Evolutionary conservation across 2,797 vertebrate species (phyloP).

Genomic region (Hippoglossus hippoglossus): DNA sequence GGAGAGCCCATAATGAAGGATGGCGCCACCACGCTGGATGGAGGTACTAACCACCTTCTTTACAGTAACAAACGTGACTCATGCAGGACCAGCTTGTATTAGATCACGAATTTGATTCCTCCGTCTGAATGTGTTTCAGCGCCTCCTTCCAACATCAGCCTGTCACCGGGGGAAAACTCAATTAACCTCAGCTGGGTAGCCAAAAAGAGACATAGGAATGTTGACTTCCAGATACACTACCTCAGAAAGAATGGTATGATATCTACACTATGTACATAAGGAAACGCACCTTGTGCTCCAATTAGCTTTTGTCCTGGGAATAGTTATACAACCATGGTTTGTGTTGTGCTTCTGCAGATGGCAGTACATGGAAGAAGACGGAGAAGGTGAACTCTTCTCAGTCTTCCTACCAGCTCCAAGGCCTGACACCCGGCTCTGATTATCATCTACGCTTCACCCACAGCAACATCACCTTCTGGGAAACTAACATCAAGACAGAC

Average conservation of each 20-base stretch:
- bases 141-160: slow-evolving; percentile 81
- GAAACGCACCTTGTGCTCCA: background rate
- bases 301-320: background rate
- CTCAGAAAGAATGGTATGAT: slow-evolving; percentile 79
- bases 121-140: slow-evolving; percentile 61
- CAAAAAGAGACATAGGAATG: slow-evolving; percentile 85
- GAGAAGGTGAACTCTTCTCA: slow-evolving; percentile 87
- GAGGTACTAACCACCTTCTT: slow-evolving; percentile 74
- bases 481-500: slow-evolving; percentile 79
- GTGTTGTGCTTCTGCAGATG: slow-evolving; percentile 63
- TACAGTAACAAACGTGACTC: background rate
- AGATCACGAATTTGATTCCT: slow-evolving; percentile 2
- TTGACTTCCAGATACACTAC: slow-evolving; percentile 86
- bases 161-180: slow-evolving; percentile 80
- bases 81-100: background rate
- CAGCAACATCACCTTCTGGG: slow-evolving; percentile 80
- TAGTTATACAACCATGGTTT: background rate
- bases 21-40: slow-evolving; percentile 87
- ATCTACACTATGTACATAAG: background rate
- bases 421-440: slow-evolving; percentile 86
- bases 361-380: slow-evolving; percentile 67
- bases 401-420: slow-evolving; percentile 86
- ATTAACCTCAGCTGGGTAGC: slow-evolving; percentile 88
- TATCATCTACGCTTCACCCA: slow-evolving; percentile 83
- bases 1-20: slow-evolving; percentile 82